Percentiles rank a stretch among this genome's conserved stretches.
These are phyloP conservation scores for Crenichthys baileyi DNA, from an alignment of 2,797 vertebrate species.

Conservation along the genomic window DNA sequence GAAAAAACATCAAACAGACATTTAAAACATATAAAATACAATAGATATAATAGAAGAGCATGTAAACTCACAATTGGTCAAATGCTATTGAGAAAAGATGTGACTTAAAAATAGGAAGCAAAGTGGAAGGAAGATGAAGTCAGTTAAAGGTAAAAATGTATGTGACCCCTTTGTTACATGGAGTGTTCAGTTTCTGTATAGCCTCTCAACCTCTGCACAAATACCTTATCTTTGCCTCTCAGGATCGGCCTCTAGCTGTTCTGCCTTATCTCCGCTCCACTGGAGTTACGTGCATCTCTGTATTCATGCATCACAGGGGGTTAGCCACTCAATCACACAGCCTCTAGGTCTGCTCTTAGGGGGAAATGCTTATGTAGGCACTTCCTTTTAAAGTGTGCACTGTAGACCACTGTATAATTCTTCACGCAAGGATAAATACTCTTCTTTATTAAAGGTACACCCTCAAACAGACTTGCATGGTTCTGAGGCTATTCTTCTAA, in stretches of 20 bases:
- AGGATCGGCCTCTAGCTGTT: slow-evolving; percentile 13
- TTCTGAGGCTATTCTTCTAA: background rate
- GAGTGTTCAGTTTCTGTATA: background rate
- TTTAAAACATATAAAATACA: too few species aligned
- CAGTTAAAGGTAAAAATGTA: background rate
- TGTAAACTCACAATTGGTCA: too few species aligned
- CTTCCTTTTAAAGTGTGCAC: background rate
- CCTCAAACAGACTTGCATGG: background rate
- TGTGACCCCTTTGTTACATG: slow-evolving; percentile 4
- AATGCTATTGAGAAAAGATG: too few species aligned
- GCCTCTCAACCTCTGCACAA: slow-evolving; percentile 16
- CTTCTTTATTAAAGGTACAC: background rate
- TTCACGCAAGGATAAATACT: background rate
- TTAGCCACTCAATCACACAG: slow-evolving; percentile 21
- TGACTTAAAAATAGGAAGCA: too few species aligned
- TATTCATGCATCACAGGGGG: background rate
- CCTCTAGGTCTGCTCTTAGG: background rate
- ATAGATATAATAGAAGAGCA: too few species aligned
- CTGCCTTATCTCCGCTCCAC: slow-evolving; percentile 28
- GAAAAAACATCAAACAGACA: too few species aligned
- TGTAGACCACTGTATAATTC: background rate
- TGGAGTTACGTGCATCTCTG: background rate
- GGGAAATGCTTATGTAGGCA: background rate
- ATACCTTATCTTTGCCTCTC: slow-evolving; percentile 19
- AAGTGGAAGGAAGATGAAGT: background rate